phyloP scores from a whole-genome alignment of 2,797 vertebrate genomes.

The Nyctibius grandis region DNA sequence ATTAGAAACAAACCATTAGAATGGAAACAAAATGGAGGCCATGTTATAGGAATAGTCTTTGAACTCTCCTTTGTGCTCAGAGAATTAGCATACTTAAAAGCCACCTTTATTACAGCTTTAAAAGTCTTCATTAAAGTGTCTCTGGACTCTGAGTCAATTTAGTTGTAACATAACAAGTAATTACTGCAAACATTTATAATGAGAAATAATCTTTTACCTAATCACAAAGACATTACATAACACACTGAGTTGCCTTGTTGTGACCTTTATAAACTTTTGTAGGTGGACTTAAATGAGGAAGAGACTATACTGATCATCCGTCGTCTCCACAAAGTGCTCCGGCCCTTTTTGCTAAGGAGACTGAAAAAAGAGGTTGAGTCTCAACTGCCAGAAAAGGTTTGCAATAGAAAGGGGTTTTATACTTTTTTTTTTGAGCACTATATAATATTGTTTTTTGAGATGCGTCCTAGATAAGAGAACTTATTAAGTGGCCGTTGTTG shows the following conservation, averaged over 20 bases:
- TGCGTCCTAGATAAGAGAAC: background rate
- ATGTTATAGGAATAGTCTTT: background rate
- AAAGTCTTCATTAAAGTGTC: background rate
- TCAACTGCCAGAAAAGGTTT: constrained; percentile 85
- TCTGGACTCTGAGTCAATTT: background rate
- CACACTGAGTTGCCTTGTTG: background rate
- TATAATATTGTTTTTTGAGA: background rate
- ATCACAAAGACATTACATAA: background rate
- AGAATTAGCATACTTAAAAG: background rate
- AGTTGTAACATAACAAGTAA: background rate
- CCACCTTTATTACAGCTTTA: background rate
- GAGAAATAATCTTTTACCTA: background rate
- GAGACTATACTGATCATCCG: constrained; percentile 88
- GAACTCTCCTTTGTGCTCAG: background rate
- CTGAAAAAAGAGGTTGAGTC: constrained; percentile 87
- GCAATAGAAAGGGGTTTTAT: background rate
- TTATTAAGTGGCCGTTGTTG: background rate
- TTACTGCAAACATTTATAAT: background rate
- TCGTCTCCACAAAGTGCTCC: constrained; percentile 83
- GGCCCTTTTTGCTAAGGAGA: constrained; percentile 82
- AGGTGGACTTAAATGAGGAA: constrained; percentile 87
- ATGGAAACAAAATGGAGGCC: background rate
- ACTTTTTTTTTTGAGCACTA: background rate
- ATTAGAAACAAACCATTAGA: background rate
- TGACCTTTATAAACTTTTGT: background rate